Evolutionary conservation across 2,797 vertebrate genomes (phyloP), one percentile per base, ranked within the genome.

Genomic region (Tolypeutes matacus): DNA sequence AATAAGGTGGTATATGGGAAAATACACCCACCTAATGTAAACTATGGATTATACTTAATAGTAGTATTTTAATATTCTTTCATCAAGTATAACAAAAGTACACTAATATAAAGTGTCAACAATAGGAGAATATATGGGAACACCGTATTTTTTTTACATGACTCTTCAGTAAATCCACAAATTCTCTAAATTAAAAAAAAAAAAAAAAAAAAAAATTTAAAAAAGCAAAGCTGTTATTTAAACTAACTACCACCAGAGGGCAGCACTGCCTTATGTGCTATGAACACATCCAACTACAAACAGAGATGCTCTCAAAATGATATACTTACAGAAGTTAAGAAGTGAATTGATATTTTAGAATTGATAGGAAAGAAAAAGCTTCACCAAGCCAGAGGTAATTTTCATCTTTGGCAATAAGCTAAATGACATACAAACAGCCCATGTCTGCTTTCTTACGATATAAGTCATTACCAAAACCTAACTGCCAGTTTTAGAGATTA

Each of bases 241-340:
- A 93, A 60, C 6, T 3, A 1, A 88, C 20, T 46, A 77, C 94
- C 97, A 96, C 83, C 20, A 97, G 97, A 95, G 95, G 95, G 81
- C 72, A 96, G 96, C 91, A 94, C 21, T 95, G 89, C 51, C 27
- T 36, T 81, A 73, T 39, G 6, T 1, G 2, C 7, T 31, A 76
- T 0, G 9, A 96, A 65, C 6, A 4, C 15, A 90, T n/a, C 5
- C 20, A 84, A 4, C 2, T 6, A 53, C 18, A 34, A 25, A 72
- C 15, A 42, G 0, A 60, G 31, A 64, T 2, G 29, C 3, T 34
- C 70, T 89, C 81, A 67, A 91, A 85, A 56, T 0, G 10, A 34
- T 7, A 64, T 6, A 65, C 31, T 82, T 12, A 73, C 3, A 56
- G 6, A 81, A 82, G n/a, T n/a, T n/a, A n/a, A n/a, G 39, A 27